A percentile compares a stretch with the other conserved stretches of the same genome.
Evolutionary conservation across 2,797 vertebrate species (phyloP).

Genomic region (Danio albolineatus): DNA sequence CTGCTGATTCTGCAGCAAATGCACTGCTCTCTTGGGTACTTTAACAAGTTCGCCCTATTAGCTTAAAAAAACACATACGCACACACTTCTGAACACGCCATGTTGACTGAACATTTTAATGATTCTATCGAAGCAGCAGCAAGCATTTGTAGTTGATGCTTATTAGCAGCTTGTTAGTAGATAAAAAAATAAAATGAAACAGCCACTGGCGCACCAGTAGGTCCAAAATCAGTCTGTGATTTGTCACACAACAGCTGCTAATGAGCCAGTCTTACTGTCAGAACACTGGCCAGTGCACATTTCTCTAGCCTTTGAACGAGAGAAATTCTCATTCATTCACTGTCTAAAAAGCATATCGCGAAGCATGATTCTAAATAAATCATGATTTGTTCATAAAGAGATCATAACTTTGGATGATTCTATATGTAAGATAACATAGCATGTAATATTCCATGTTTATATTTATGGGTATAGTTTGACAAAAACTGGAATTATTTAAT

Average conservation of each 20-base stretch:
- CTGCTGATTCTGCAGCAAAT: slow-evolving; percentile 60
- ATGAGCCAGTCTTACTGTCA: slow-evolving; percentile 72
- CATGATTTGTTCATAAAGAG: no score
- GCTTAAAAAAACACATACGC: slow-evolving; percentile 17
- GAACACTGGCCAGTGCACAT: background rate
- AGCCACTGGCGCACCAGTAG: slow-evolving; percentile 43
- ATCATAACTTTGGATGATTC: no score
- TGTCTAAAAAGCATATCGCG: no score
- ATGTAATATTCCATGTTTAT: no score
- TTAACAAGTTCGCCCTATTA: slow-evolving; percentile 63
- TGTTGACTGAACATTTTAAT: slow-evolving; percentile 64
- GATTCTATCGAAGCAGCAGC: slow-evolving; percentile 58
- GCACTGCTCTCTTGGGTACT: slow-evolving; percentile 59
- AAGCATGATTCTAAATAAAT: no score
- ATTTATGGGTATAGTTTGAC: no score
- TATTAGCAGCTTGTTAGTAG: slow-evolving; percentile 73
- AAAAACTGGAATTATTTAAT: no score
- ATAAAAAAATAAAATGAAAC: slow-evolving; percentile 60
- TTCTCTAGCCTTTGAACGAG: background rate
- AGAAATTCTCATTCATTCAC: no score
- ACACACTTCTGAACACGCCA: slow-evolving; percentile 35
- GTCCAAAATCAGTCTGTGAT: slow-evolving; percentile 61
- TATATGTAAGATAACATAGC: no score
- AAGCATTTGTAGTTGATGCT: slow-evolving; percentile 65
- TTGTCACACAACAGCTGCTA: slow-evolving; percentile 76